phyloP scores from a whole-genome alignment of 1,140 invertebrate species.

The Ceratosolen fusciceps region DNA sequence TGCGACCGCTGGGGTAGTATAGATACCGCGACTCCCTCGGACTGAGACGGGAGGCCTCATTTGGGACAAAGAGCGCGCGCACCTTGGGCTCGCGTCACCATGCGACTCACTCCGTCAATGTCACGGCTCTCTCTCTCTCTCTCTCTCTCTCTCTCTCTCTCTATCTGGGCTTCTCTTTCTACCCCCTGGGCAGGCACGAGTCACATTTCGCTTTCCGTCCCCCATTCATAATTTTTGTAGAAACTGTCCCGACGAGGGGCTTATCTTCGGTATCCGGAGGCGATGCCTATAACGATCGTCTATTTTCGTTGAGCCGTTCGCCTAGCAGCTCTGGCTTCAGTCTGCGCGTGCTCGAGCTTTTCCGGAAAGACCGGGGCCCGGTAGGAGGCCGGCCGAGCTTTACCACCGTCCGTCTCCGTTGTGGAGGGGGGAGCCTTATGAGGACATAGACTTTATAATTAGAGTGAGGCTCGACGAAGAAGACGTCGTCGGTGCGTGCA shows the following conservation, averaged over 20 bases:
- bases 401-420: too few relatives aligned
- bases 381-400: neutral
- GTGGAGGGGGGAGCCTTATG: too few relatives aligned
- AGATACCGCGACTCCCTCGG: neutral
- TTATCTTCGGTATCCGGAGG: too few relatives aligned
- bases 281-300: neutral
- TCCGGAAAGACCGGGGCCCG: neutral
- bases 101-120: conserved; percentile 13
- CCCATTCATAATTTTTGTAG: neutral
- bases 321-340: neutral
- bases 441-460: neutral
- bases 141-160: neutral
- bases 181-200: too few relatives aligned
- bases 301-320: neutral
- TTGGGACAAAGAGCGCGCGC: conserved; percentile 33
- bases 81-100: conserved; percentile 29
- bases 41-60: conserved; percentile 12
- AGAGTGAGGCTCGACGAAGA: neutral
- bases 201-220: neutral
- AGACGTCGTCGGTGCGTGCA: neutral
- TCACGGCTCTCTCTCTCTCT: neutral
- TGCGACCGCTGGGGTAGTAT: neutral
- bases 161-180: conserved; percentile 41
- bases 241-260: neutral
- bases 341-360: neutral